Conservation (phyloP, 2,113 vertebrate genomes). For the Cottus gobio region DNA sequence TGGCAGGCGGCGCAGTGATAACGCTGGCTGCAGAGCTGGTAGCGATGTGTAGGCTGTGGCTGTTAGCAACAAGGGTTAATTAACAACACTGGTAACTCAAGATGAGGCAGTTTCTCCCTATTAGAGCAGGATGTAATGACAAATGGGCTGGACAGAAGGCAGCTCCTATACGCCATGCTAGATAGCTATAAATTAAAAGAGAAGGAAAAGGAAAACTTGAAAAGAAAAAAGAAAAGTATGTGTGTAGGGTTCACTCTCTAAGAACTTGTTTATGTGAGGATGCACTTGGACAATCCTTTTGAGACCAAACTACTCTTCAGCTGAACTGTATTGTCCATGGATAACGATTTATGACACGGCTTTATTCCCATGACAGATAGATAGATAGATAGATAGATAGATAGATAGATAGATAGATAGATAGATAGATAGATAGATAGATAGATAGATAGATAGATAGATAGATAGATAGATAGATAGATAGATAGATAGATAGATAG, state of each 20-base stretch:
- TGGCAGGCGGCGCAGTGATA: slow-evolving; percentile 49
- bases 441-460: too few species aligned
- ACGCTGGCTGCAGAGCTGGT: slow-evolving; percentile 19
- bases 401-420: too few species aligned
- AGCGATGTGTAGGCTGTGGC: slow-evolving; percentile 40
- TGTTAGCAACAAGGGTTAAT: slow-evolving; percentile 76
- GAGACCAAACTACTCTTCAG: slow-evolving; percentile 7
- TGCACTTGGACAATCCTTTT: neutral
- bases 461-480: too few species aligned
- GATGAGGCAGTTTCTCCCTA: slow-evolving; percentile 60
- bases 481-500: too few species aligned
- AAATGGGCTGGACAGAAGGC: slow-evolving; percentile 62
- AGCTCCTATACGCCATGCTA: slow-evolving; percentile 28
- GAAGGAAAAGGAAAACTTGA: slow-evolving; percentile 26
- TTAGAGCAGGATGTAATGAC: slow-evolving; percentile 70
- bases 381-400: neutral
- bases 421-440: too few species aligned
- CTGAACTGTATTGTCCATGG: neutral
- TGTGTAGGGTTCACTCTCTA: neutral
- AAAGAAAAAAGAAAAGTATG: slow-evolving; percentile 21
- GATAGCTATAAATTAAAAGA: slow-evolving; percentile 60
- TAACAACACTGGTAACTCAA: slow-evolving; percentile 62
- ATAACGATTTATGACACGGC: neutral
- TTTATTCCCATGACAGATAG: neutral
- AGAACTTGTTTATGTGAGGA: neutral